These are phyloP conservation scores for Philereme transversata DNA, from an alignment of 2,888 invertebrate genomes.

Conservation along the genomic window DNA sequence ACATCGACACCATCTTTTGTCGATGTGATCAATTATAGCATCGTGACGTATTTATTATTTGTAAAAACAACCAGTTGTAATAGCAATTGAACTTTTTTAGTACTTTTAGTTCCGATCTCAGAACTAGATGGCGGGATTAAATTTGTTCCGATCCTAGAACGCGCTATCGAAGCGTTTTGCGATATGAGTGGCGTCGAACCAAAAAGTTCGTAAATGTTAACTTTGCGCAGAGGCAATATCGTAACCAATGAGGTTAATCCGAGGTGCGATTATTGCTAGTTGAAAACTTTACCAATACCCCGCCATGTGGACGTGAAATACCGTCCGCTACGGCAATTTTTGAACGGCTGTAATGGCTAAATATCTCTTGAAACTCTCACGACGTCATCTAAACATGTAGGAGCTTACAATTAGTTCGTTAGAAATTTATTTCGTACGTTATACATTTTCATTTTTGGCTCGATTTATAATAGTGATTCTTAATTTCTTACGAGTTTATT, in stretches of 20 bases:
- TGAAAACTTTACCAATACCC: constrained; percentile 91
- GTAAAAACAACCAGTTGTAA: too few relatives aligned
- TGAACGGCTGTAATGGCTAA: constrained; percentile 66
- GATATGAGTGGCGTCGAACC: not conserved
- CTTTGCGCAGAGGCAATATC: constrained; percentile 97
- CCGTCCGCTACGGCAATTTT: constrained; percentile 80
- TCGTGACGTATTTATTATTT: too few relatives aligned
- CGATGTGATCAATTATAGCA: too few relatives aligned
- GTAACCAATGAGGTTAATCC: constrained; percentile 96
- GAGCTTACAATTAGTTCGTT: too few relatives aligned
- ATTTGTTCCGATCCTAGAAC: constrained; percentile 40
- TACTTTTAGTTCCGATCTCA: constrained; percentile 9
- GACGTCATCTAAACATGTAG: too few relatives aligned
- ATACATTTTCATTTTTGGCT: too few relatives aligned
- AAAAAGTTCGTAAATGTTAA: constrained; percentile 59
- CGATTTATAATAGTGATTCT: too few relatives aligned
- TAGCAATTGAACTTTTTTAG: too few relatives aligned
- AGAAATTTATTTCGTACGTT: too few relatives aligned
- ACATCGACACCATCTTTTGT: too few relatives aligned
- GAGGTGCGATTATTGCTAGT: constrained; percentile 96
- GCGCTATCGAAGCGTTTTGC: constrained; percentile 51
- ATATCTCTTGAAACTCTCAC: too few relatives aligned
- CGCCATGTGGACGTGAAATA: constrained; percentile 80
- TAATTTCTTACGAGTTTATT: too few relatives aligned
- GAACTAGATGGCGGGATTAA: constrained; percentile 61